Evolutionary conservation across 2,113 vertebrate genomes (phyloP).

Genomic region (Cyprinodon variegatus): DNA sequence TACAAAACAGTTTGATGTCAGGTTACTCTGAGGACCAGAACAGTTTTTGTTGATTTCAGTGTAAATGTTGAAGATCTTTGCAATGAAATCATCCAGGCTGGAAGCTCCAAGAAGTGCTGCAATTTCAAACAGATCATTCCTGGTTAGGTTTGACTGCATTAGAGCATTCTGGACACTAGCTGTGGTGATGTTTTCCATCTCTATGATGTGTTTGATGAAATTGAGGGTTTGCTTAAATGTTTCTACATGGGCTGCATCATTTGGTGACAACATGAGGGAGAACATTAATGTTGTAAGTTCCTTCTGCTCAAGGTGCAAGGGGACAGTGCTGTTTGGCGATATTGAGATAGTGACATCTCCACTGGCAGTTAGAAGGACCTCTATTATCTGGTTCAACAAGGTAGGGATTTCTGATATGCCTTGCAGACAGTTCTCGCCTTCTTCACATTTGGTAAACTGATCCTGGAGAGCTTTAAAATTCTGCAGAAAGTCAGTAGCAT

Average conservation of each 20-base stretch:
- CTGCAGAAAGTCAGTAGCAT: slow-evolving; percentile 48
- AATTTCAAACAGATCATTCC: slow-evolving; percentile 61
- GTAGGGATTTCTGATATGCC: slow-evolving; percentile 61
- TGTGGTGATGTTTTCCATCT: slow-evolving; percentile 52
- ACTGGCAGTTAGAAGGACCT: slow-evolving; percentile 29
- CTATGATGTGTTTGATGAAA: slow-evolving; percentile 60
- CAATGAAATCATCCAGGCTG: slow-evolving; percentile 53
- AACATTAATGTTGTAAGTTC: slow-evolving; percentile 52
- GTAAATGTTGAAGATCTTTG: slow-evolving; percentile 40
- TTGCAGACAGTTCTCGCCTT: slow-evolving; percentile 57
- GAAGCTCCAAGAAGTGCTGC: slow-evolving; percentile 37
- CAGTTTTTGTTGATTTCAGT: slow-evolving; percentile 54
- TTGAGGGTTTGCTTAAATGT: slow-evolving; percentile 53
- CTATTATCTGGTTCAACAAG: slow-evolving; percentile 58
- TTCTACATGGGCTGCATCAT: slow-evolving; percentile 28
- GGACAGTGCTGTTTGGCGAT: slow-evolving; percentile 17
- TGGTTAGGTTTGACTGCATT: slow-evolving; percentile 65
- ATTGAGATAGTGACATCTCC: slow-evolving; percentile 34
- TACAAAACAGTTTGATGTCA: slow-evolving; percentile 51
- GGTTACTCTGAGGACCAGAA: slow-evolving; percentile 44
- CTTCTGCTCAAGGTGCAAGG: slow-evolving; percentile 24
- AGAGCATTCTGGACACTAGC: slow-evolving; percentile 63
- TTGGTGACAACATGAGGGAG: slow-evolving; percentile 57
- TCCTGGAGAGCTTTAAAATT: slow-evolving; percentile 58
- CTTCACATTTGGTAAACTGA: slow-evolving; percentile 49